phyloP scores from a whole-genome alignment of 2,113 vertebrate genomes.

The Galeopterus variegatus region DNA sequence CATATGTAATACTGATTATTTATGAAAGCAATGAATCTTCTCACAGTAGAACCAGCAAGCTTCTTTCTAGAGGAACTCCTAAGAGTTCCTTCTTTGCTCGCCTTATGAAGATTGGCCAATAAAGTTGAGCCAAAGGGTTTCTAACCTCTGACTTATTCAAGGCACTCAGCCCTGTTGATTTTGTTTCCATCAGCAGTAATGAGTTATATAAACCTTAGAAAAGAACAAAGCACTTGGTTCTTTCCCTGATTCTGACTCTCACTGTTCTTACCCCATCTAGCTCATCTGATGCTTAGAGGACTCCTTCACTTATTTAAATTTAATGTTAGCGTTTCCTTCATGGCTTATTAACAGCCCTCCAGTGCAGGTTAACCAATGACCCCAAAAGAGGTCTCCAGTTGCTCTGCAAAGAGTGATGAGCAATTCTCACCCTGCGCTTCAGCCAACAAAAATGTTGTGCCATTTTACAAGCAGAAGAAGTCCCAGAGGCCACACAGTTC shows the following conservation, averaged over 20 bases:
- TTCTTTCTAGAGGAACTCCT: background rate
- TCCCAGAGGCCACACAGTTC: slow-evolving; percentile 60
- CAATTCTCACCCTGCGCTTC: slow-evolving; percentile 74
- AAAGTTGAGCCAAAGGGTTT: slow-evolving; percentile 29
- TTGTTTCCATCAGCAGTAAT: slow-evolving; percentile 44
- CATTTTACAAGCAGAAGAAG: slow-evolving; percentile 75
- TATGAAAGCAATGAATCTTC: slow-evolving; percentile 10
- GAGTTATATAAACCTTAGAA: slow-evolving; percentile 24
- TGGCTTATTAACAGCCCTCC: slow-evolving; percentile 44
- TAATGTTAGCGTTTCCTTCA: slow-evolving; percentile 55
- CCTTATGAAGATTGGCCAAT: background rate
- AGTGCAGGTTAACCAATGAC: slow-evolving; percentile 54
- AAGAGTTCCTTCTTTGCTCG: background rate
- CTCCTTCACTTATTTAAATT: slow-evolving; percentile 38
- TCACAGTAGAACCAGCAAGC: background rate
- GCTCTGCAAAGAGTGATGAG: slow-evolving; percentile 65
- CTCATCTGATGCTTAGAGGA: background rate
- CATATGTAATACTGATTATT: background rate
- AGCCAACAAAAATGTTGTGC: slow-evolving; percentile 80
- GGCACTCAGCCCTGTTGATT: background rate
- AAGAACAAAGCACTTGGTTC: slow-evolving; percentile 39
- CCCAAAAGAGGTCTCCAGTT: slow-evolving; percentile 55
- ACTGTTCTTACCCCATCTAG: background rate
- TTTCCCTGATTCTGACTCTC: slow-evolving; percentile 26
- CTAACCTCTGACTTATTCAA: slow-evolving; percentile 41